phyloP scores from a whole-genome alignment of 2,888 invertebrate species.

The Ennomos quercinarius region DNA sequence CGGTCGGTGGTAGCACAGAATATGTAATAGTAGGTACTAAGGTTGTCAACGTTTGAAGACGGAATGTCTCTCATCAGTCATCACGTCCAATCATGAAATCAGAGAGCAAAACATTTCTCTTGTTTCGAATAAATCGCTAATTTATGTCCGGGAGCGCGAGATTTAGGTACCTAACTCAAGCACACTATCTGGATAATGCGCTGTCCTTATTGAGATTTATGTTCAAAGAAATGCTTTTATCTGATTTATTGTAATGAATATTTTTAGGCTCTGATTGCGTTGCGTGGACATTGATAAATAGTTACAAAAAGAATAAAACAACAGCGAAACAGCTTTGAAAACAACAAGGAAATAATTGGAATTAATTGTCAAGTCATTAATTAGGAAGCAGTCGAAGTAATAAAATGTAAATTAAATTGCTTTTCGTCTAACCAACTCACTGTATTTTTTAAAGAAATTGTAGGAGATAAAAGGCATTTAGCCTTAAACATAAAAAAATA shows the following conservation, averaged over 20 bases:
- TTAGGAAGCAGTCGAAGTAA: slow-evolving; percentile 14
- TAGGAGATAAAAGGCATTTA: neutral
- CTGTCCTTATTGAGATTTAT: slow-evolving; percentile 54
- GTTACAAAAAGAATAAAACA: slow-evolving; percentile 9
- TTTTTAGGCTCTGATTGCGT: slow-evolving; percentile 34
- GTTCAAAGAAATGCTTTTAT: slow-evolving; percentile 50
- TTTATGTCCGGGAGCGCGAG: slow-evolving; percentile 58
- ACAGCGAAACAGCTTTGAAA: no score
- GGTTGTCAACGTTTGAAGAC: slow-evolving; percentile 33
- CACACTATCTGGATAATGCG: slow-evolving; percentile 57
- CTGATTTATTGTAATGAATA: slow-evolving; percentile 46
- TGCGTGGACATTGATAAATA: slow-evolving; percentile 30
- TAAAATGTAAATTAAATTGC: slow-evolving; percentile 23
- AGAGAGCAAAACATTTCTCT: slow-evolving; percentile 62
- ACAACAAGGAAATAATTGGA: slow-evolving; percentile 4
- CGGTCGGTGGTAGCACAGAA: no score
- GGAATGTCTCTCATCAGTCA: slow-evolving; percentile 42
- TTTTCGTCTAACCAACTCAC: slow-evolving; percentile 7
- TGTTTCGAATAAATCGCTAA: slow-evolving; percentile 69
- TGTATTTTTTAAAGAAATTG: neutral
- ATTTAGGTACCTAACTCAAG: no score
- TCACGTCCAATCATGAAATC: slow-evolving; percentile 46
- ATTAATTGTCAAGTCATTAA: slow-evolving; percentile 13
- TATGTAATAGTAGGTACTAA: no score
- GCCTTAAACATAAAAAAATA: slow-evolving; percentile 1